phyloP scores from a whole-genome alignment of 2,113 vertebrate genomes.

The Merops nubicus region DNA sequence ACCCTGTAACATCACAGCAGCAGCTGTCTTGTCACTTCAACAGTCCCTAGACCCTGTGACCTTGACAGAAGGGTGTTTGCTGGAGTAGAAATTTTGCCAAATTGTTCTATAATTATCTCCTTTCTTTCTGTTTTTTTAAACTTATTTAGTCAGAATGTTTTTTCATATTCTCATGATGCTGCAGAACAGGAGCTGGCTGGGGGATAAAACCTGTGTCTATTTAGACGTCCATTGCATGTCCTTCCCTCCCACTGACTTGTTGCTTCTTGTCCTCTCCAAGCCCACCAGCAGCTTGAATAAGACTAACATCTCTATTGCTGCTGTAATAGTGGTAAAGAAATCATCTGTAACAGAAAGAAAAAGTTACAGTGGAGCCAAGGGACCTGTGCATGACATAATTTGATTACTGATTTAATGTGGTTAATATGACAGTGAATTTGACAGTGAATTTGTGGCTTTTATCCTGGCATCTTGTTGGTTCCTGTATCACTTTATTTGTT shows the following conservation, averaged over 20 bases:
- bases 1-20: not conserved
- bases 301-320: not conserved
- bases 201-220: not conserved
- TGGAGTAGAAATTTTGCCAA: not conserved
- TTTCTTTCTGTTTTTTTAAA: not conserved
- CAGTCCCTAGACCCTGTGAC: not conserved
- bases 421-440: not conserved
- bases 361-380: not conserved
- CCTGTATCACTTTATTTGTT: not conserved
- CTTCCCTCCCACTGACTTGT: not conserved
- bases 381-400: not conserved
- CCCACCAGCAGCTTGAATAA: not conserved
- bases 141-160: not conserved
- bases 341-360: not conserved
- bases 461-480: not conserved
- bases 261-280: not conserved
- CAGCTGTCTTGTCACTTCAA: not conserved
- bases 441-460: not conserved
- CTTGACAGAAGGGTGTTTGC: not conserved
- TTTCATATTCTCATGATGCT: not conserved
- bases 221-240: not conserved
- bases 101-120: not conserved
- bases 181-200: not conserved
- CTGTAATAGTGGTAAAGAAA: not conserved
- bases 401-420: not conserved